Percentiles rank a stretch among this genome's conserved stretches.
Evolutionary conservation across 2,797 vertebrate genomes (phyloP).

Genomic region (Micromesistius poutassou): DNA sequence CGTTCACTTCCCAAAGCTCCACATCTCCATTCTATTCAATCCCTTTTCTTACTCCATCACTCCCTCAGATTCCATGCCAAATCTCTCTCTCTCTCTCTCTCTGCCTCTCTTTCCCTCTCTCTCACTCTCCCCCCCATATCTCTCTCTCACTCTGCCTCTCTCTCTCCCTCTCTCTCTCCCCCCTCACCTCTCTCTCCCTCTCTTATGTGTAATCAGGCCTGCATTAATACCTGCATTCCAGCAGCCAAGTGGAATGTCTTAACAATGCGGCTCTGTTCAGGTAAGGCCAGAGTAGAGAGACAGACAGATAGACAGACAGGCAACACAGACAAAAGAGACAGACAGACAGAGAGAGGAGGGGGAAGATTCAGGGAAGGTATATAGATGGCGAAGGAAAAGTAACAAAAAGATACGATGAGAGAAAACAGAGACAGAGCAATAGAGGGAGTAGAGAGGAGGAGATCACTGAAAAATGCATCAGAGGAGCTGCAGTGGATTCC

Average conservation of each 20-base stretch:
- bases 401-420: too few relatives aligned
- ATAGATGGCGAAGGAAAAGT: too few relatives aligned
- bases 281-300: slow-evolving; percentile 38
- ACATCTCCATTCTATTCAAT: slow-evolving; percentile 37
- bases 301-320: too few relatives aligned
- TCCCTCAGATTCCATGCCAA: too few relatives aligned
- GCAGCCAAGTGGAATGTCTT: slow-evolving; percentile 70
- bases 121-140: too few relatives aligned
- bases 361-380: too few relatives aligned
- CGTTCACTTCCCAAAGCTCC: slow-evolving; percentile 34
- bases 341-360: too few relatives aligned
- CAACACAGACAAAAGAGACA: too few relatives aligned
- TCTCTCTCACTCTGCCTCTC: too few relatives aligned
- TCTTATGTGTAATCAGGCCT: slow-evolving; percentile 63
- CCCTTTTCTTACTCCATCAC: slow-evolving; percentile 7
- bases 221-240: slow-evolving; percentile 78
- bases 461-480: slow-evolving; percentile 42
- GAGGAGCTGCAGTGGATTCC: slow-evolving; percentile 21
- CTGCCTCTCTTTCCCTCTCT: too few relatives aligned
- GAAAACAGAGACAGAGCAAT: slow-evolving; percentile 1
- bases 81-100: too few relatives aligned
- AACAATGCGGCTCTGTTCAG: slow-evolving; percentile 77
- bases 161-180: too few relatives aligned
- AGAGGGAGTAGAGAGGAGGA: slow-evolving; percentile 13
- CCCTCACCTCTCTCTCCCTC: slow-evolving; percentile 31